These are phyloP conservation scores for Campylorhamphus procurvoides DNA, from an alignment of 2,113 vertebrate genomes.

Conservation along the genomic window DNA sequence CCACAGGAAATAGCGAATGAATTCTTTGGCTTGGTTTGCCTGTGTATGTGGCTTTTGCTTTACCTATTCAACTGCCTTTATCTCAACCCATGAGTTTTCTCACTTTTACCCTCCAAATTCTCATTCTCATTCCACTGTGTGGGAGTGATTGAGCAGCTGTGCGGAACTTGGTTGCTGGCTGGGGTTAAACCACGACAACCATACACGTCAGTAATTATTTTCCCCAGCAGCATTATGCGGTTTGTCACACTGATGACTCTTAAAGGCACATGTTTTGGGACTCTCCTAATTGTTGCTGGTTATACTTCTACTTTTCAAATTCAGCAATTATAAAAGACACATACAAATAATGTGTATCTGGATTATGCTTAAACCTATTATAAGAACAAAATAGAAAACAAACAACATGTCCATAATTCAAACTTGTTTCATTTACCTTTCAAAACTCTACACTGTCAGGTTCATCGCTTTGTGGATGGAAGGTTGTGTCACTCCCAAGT, in stretches of 20 bases:
- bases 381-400: background rate
- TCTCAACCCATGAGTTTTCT: background rate
- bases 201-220: background rate
- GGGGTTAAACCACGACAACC: background rate
- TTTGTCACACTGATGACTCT: background rate
- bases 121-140: background rate
- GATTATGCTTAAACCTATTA: background rate
- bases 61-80: background rate
- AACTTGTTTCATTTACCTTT: background rate
- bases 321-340: background rate
- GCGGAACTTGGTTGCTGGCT: background rate
- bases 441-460: background rate
- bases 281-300: background rate
- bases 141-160: background rate
- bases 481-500: background rate
- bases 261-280: background rate
- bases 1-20: background rate
- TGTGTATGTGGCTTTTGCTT: background rate
- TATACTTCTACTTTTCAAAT: background rate
- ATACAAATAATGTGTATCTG: background rate
- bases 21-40: background rate
- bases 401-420: background rate
- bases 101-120: background rate
- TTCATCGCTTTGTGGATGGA: background rate
- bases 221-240: background rate